Conservation (phyloP, 2,113 vertebrate genomes). For the Drymodes brunneopygia region DNA sequence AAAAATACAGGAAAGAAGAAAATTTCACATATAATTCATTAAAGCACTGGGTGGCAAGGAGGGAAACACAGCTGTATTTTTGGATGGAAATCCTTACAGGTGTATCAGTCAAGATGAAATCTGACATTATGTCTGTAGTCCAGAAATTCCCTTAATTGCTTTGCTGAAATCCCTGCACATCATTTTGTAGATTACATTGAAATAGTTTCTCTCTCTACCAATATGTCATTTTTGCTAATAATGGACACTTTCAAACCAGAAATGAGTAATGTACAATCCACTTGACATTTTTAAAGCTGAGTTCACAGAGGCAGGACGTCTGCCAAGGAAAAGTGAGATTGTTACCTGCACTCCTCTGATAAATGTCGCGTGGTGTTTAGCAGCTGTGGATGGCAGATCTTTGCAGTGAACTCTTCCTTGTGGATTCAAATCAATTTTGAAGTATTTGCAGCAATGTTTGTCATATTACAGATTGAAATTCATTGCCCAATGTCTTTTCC, state of each 20-base stretch:
- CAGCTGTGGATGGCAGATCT: fast-evolving
- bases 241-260: neutral
- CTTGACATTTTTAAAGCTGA: neutral
- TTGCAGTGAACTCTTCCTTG: neutral
- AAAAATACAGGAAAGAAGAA: neutral
- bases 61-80: neutral
- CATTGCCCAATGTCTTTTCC: neutral
- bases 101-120: neutral
- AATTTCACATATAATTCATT: neutral
- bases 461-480: neutral
- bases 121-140: neutral
- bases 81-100: neutral
- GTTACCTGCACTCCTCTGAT: neutral
- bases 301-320: neutral
- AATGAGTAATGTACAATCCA: neutral
- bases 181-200: neutral
- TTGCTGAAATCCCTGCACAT: neutral
- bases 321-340: neutral
- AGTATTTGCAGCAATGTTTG: neutral
- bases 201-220: neutral
- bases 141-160: neutral
- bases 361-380: neutral
- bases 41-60: neutral
- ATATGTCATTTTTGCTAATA: slow-evolving; percentile 3
- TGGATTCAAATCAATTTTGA: neutral